Percentiles rank a stretch among this genome's conserved stretches.
Conservation (phyloP, 2,888 invertebrate genomes). For the Cheilosia variabilis region DNA sequence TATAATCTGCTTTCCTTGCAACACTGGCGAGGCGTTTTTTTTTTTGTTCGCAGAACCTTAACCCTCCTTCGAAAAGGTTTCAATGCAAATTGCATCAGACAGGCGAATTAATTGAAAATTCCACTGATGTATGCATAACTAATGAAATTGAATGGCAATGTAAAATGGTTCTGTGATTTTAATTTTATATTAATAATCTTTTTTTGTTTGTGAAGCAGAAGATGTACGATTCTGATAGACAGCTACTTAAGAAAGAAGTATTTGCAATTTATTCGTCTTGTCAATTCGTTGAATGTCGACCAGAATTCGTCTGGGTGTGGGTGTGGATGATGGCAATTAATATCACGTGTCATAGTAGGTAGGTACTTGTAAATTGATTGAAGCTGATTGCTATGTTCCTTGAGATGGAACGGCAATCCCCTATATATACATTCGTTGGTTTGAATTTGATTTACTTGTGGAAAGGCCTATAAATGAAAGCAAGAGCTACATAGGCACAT, state of each 20-base stretch:
- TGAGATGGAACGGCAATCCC: too few species aligned
- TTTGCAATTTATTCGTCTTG: conserved; percentile 16
- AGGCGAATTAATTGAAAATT: conserved; percentile 59
- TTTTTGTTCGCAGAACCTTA: background rate
- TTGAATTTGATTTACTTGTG: too few species aligned
- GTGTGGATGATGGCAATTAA: conserved; percentile 28
- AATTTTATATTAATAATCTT: conserved; percentile 29
- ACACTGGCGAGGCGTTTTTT: background rate
- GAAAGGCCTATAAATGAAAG: too few species aligned
- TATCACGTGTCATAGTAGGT: background rate
- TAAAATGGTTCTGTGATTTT: conserved; percentile 20
- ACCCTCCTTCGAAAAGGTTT: background rate
- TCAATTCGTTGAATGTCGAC: background rate
- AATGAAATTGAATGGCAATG: conserved; percentile 38
- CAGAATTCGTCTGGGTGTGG: background rate
- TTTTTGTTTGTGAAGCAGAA: background rate
- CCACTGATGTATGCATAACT: conserved; percentile 50
- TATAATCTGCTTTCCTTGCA: background rate
- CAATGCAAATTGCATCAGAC: conserved; percentile 29
- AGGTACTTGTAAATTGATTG: background rate
- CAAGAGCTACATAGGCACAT: too few species aligned
- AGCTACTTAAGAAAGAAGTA: conserved; percentile 13
- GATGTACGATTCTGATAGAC: conserved; percentile 5
- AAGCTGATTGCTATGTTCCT: too few species aligned
- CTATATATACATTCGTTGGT: too few species aligned